Conservation (phyloP, 1,140 invertebrate genomes). For the Drosophila quadrilineata region DNA sequence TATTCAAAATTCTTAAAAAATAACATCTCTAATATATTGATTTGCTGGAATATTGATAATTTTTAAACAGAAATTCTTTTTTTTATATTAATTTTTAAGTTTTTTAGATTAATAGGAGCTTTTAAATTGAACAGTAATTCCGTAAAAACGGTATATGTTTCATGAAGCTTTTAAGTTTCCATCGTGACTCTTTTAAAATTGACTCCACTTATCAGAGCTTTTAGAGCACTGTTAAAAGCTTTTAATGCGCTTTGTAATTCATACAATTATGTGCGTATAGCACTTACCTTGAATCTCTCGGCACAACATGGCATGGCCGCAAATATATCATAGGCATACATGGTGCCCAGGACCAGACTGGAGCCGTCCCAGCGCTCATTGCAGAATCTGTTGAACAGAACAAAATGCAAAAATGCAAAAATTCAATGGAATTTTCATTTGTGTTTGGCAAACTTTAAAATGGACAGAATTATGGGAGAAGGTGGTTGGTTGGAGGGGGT, state of each 20-base stretch:
- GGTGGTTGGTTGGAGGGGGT: not conserved
- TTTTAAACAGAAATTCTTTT: too few relatives aligned
- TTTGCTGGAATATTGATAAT: not conserved
- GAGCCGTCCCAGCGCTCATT: slow-evolving; percentile 95
- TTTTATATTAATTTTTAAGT: too few relatives aligned
- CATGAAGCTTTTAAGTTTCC: too few relatives aligned
- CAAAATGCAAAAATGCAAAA: slow-evolving; percentile 10
- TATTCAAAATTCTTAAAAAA: too few relatives aligned
- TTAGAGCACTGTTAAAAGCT: not conserved
- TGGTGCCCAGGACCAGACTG: slow-evolving; percentile 95
- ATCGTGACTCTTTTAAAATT: too few relatives aligned
- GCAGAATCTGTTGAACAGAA: slow-evolving; percentile 85
- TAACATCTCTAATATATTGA: too few relatives aligned
- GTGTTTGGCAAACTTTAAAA: not conserved
- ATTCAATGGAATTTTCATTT: slow-evolving; percentile 8
- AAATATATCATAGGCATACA: slow-evolving; percentile 99
- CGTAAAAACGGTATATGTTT: too few relatives aligned
- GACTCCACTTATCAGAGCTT: too few relatives aligned
- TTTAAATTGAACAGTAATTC: too few relatives aligned
- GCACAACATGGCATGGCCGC: slow-evolving; percentile 97
- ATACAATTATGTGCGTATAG: not conserved
- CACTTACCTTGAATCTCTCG: slow-evolving; percentile 91
- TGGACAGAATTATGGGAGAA: too few relatives aligned
- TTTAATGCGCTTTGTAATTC: not conserved
- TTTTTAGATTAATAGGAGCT: too few relatives aligned